phyloP scores from a whole-genome alignment of 2,888 invertebrate species.

The Trimorus sp. region DNA sequence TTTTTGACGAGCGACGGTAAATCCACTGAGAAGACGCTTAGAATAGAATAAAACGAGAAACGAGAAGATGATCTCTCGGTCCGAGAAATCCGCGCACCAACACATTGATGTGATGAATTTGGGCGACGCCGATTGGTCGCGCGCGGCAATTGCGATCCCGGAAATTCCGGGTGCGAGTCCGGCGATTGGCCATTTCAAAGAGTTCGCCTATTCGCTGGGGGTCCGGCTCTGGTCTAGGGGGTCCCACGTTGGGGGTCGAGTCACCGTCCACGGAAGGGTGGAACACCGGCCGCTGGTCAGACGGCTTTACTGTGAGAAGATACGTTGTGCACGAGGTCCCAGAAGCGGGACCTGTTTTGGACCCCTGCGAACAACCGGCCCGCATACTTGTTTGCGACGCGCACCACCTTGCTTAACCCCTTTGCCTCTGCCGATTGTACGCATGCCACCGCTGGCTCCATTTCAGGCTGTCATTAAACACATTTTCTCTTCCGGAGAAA shows the following conservation, averaged over 20 bases:
- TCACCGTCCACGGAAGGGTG: constrained; percentile 58
- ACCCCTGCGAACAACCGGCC: constrained; percentile 65
- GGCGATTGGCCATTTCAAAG: constrained; percentile 39
- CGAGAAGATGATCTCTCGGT: no score
- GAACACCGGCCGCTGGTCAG: constrained; percentile 57
- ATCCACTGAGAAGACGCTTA: constrained; percentile 28
- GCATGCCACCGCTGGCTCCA: constrained; percentile 13
- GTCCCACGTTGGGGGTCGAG: constrained; percentile 58
- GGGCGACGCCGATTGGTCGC: constrained; percentile 69
- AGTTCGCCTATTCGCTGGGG: constrained; percentile 66
- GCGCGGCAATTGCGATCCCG: constrained; percentile 64
- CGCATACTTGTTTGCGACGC: constrained; percentile 36
- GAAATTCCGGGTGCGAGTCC: constrained; percentile 68
- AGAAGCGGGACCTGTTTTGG: constrained; percentile 67
- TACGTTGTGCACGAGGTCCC: constrained; percentile 75
- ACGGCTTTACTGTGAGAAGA: constrained; percentile 80
- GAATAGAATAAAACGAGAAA: background rate
- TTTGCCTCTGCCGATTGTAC: constrained; percentile 34
- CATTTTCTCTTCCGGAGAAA: constrained; percentile 59
- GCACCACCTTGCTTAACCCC: constrained; percentile 60
- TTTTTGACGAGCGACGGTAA: constrained; percentile 48
- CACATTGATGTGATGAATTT: no score
- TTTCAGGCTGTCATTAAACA: background rate
- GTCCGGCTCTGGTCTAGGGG: constrained; percentile 53
- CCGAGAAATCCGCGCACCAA: no score